These are phyloP conservation scores for Wasmannia auropunctata DNA, from an alignment of 1,140 invertebrate genomes.

Conservation along the genomic window DNA sequence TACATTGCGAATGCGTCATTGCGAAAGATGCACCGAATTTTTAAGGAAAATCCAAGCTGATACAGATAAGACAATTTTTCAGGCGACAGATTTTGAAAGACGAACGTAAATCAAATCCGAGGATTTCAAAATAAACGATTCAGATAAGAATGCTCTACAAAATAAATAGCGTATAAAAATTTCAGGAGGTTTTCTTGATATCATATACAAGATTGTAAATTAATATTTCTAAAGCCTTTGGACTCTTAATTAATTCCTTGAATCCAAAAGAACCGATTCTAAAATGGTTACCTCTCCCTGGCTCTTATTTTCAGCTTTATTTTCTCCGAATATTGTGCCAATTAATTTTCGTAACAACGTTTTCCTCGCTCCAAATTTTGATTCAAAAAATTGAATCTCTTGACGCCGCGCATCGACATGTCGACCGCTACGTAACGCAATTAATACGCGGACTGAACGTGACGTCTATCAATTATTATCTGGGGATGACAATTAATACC, in stretches of 20 bases:
- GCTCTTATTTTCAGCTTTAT: not conserved
- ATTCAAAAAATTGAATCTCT: constrained; percentile 37
- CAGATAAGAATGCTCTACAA: not conserved
- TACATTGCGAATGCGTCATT: not conserved
- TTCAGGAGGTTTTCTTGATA: too few species aligned
- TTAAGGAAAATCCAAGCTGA: not conserved
- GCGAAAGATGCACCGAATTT: not conserved
- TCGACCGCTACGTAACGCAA: constrained; percentile 36
- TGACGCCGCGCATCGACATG: not conserved
- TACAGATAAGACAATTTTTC: not conserved
- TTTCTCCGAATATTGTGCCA: not conserved
- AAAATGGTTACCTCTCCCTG: not conserved
- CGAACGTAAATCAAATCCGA: not conserved
- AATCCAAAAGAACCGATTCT: not conserved
- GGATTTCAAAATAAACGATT: not conserved
- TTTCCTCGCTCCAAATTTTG: not conserved
- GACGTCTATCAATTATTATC: constrained; percentile 62
- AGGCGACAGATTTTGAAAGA: not conserved
- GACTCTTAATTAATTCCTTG: too few species aligned
- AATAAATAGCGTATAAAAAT: not conserved
- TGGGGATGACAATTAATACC: constrained; percentile 60
- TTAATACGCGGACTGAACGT: constrained; percentile 47
- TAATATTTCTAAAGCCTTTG: not conserved
- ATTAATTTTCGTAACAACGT: not conserved
- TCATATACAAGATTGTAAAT: not conserved